Evolutionary conservation across 1,140 invertebrate species (phyloP).

Genomic region (Eueides isabella): DNA sequence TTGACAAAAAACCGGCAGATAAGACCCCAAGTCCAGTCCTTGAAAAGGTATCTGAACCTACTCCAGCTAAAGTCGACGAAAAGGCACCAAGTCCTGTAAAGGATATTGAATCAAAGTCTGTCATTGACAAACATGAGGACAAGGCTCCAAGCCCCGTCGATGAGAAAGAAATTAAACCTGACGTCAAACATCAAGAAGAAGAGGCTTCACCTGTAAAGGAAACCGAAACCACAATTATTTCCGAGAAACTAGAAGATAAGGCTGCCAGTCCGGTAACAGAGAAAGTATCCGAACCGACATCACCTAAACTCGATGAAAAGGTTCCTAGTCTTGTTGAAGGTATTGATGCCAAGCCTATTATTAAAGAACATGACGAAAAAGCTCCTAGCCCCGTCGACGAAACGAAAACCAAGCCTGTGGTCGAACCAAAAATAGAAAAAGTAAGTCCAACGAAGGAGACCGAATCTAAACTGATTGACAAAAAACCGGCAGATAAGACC

Average conservation of each 20-base stretch:
- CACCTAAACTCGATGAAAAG: slow-evolving; percentile 25
- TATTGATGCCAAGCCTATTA: not conserved
- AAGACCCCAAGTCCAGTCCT: slow-evolving; percentile 32
- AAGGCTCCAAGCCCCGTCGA: too few species aligned
- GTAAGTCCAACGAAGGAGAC: too few species aligned
- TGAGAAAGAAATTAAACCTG: too few species aligned
- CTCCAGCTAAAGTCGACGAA: slow-evolving; percentile 1
- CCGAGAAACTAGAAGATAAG: not conserved
- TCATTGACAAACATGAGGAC: slow-evolving; percentile 15
- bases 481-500: not conserved
- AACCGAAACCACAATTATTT: too few species aligned
- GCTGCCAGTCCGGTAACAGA: slow-evolving; percentile 18
- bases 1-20: slow-evolving; percentile 19
- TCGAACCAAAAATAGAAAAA: too few species aligned
- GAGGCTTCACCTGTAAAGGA: too few species aligned
- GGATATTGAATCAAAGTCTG: slow-evolving; percentile 20
- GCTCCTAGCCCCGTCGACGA: slow-evolving; percentile 14
- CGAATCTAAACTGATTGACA: too few species aligned
- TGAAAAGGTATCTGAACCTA: slow-evolving; percentile 18
- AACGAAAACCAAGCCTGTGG: not conserved
- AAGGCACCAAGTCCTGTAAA: slow-evolving; percentile 32
- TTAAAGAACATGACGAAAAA: slow-evolving; percentile 13
- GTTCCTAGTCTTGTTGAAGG: slow-evolving; percentile 10
- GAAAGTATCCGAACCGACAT: too few species aligned
- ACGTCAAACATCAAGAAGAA: too few species aligned